These are phyloP conservation scores for Macrobrachium nipponense DNA, from an alignment of 1,140 invertebrate genomes.

Conservation along the genomic window DNA sequence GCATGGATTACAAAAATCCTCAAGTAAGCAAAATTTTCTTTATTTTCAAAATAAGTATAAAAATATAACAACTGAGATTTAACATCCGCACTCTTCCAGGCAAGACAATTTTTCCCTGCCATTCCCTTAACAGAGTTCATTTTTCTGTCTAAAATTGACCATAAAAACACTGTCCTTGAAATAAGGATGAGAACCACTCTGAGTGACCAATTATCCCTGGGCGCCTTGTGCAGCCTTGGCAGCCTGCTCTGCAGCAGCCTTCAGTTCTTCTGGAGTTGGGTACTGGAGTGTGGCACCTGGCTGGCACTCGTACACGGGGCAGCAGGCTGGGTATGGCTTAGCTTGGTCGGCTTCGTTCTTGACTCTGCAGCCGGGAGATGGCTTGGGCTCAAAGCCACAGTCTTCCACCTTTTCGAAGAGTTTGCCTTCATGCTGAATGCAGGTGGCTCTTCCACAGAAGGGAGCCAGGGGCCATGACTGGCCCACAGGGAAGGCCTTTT, in stretches of 20 bases:
- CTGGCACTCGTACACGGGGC: neutral
- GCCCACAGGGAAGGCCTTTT: neutral
- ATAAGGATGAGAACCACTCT: too few species aligned
- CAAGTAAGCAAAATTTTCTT: too few species aligned
- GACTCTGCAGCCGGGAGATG: neutral
- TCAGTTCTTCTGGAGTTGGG: neutral
- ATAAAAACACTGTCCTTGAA: too few species aligned
- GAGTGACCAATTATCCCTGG: too few species aligned
- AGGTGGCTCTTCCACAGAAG: conserved; percentile 24
- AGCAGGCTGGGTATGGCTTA: conserved; percentile 11
- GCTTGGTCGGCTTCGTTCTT: neutral
- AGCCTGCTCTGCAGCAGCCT: neutral
- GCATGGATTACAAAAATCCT: too few species aligned
- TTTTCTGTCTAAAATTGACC: too few species aligned
- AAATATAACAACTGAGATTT: too few species aligned
- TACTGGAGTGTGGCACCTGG: neutral
- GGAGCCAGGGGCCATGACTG: neutral
- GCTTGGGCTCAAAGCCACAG: conserved; percentile 6
- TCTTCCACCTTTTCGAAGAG: conserved; percentile 7
- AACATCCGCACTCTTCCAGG: too few species aligned
- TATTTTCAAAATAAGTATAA: too few species aligned
- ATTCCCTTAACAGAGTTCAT: too few species aligned
- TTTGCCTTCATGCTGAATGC: neutral
- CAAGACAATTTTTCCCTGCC: too few species aligned
- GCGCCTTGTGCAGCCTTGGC: too few species aligned